Evolutionary conservation across 2,888 invertebrate species (phyloP).

Genomic region (Coleophora deauratella): DNA sequence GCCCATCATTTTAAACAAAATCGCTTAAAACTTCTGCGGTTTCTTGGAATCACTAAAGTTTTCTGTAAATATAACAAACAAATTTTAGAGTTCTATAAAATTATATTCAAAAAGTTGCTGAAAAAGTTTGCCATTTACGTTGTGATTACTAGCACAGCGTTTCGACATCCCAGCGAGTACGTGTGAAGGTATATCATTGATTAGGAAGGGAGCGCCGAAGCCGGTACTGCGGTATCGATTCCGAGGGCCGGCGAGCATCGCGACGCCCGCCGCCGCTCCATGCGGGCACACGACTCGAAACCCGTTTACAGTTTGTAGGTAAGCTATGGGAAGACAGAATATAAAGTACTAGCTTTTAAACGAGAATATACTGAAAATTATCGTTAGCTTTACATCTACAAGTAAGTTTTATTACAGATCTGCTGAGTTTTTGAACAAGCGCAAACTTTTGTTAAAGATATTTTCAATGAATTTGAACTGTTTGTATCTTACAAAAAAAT

Average conservation of each 20-base stretch:
- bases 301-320: background rate
- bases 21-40: too few species aligned
- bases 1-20: too few species aligned
- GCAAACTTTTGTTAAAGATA: too few species aligned
- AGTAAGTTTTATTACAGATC: too few species aligned
- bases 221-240: conserved; percentile 22
- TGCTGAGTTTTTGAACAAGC: too few species aligned
- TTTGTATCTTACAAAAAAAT: too few species aligned
- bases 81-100: too few species aligned
- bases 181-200: conserved; percentile 15
- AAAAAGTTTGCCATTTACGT: background rate
- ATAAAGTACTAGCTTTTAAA: background rate
- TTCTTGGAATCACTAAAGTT: too few species aligned
- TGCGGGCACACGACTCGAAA: background rate
- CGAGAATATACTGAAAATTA: too few species aligned
- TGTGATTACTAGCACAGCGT: background rate
- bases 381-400: too few species aligned
- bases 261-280: conserved; percentile 7
- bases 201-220: conserved; percentile 20
- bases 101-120: background rate
- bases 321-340: background rate
- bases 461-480: too few species aligned
- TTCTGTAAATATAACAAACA: too few species aligned
- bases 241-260: conserved; percentile 14
- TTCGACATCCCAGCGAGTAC: background rate